A percentile compares a stretch with the other conserved stretches of the same genome.
These are phyloP conservation scores for Alfaro cultratus DNA, from an alignment of 2,797 vertebrate genomes.

Conservation along the genomic window DNA sequence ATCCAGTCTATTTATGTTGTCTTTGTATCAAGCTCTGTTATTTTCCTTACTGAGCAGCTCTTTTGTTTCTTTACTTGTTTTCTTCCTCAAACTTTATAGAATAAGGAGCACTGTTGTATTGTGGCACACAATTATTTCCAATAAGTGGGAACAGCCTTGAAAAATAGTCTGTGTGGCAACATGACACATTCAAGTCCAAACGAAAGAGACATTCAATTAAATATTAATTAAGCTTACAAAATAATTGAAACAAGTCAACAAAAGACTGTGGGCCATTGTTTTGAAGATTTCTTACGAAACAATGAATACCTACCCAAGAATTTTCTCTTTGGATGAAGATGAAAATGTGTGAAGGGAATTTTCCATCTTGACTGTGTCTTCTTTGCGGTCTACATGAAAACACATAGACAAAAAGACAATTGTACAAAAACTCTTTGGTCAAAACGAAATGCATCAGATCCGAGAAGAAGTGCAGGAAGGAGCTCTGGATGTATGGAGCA, in stretches of 20 bases:
- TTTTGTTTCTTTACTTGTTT: not conserved
- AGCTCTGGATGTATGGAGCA: not conserved
- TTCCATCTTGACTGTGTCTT: slow-evolving; percentile 42
- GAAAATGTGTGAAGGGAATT: slow-evolving; percentile 36
- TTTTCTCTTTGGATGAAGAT: slow-evolving; percentile 40
- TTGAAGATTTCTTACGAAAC: slow-evolving; percentile 6
- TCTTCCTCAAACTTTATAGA: slow-evolving; percentile 3
- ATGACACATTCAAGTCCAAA: slow-evolving; percentile 15
- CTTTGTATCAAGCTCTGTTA: not conserved
- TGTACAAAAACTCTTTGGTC: not conserved
- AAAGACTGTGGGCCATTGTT: not conserved
- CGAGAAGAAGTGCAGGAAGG: too few relatives aligned
- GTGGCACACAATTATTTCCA: slow-evolving; percentile 9
- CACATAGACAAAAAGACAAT: slow-evolving; percentile 4
- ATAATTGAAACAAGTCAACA: slow-evolving; percentile 8
- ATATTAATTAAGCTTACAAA: slow-evolving; percentile 25
- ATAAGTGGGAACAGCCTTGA: slow-evolving; percentile 10
- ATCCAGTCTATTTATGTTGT: not conserved
- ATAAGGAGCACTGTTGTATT: slow-evolving; percentile 4
- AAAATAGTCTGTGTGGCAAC: slow-evolving; percentile 11
- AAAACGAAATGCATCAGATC: not conserved
- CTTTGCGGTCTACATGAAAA: slow-evolving; percentile 40
- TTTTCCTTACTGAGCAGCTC: not conserved
- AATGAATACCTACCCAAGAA: slow-evolving; percentile 48
- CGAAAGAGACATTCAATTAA: slow-evolving; percentile 21